phyloP scores from a whole-genome alignment of 2,113 vertebrate genomes.

The Cyprinodon variegatus region DNA sequence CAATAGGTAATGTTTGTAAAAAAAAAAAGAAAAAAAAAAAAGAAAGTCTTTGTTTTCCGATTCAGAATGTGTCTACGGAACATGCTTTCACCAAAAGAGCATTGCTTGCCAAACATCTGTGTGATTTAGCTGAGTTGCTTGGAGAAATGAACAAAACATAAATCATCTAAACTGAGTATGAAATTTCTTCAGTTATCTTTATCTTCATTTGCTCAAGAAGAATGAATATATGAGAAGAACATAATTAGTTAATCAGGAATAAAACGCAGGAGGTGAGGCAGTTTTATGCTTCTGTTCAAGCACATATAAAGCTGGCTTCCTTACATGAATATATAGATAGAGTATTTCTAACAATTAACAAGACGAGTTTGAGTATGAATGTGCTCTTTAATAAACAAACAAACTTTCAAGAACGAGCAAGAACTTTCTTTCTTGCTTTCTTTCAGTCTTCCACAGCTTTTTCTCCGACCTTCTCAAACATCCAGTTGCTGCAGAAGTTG shows the following conservation, averaged over 20 bases:
- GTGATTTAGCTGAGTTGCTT: constrained; percentile 1
- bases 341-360: constrained; percentile 49
- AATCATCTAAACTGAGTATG: constrained; percentile 14
- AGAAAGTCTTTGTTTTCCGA: neutral
- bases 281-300: constrained; percentile 36
- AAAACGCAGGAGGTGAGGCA: constrained; percentile 23
- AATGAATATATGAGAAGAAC: constrained; percentile 34
- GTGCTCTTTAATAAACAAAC: constrained; percentile 43
- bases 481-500: constrained; percentile 57
- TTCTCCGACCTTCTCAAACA: constrained; percentile 21
- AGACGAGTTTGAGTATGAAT: neutral
- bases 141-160: constrained; percentile 29
- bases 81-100: neutral
- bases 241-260: constrained; percentile 32
- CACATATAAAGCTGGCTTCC: neutral
- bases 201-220: constrained; percentile 5
- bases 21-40: neutral
- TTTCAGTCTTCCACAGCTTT: constrained; percentile 26
- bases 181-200: constrained; percentile 14
- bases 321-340: neutral
- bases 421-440: constrained; percentile 18
- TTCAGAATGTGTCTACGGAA: neutral
- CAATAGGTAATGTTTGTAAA: constrained; percentile 14
- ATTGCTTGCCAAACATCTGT: constrained; percentile 14
- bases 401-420: constrained; percentile 31